Evolutionary conservation across 2,113 vertebrate species (phyloP).

Genomic region (Regulus satrapa): DNA sequence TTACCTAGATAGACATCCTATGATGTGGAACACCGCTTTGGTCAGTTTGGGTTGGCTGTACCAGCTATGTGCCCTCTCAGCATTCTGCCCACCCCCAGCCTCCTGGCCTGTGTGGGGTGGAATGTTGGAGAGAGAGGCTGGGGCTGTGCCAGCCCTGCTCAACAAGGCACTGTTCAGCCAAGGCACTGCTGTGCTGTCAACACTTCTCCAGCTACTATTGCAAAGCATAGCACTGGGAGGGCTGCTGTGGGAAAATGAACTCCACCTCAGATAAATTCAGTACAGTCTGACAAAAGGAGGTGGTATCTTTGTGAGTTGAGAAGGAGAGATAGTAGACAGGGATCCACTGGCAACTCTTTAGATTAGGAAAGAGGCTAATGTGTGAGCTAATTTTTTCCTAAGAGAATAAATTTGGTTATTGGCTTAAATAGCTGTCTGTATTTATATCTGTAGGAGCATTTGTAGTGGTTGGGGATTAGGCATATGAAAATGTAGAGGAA

Average conservation of each 20-base stretch:
- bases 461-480: neutral
- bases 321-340: neutral
- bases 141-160: neutral
- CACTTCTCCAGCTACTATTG: neutral
- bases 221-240: neutral
- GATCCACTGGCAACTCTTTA: neutral
- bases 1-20: neutral
- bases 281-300: neutral
- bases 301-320: neutral
- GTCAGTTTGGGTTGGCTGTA: neutral
- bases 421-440: neutral
- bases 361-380: neutral
- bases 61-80: neutral
- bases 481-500: neutral
- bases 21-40: neutral
- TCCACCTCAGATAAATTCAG: neutral
- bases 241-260: neutral
- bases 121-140: neutral
- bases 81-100: neutral
- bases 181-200: neutral
- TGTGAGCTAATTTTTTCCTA: neutral
- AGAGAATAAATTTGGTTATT: neutral
- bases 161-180: neutral
- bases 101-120: neutral
- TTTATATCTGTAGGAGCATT: neutral